Conservation (phyloP, 2,113 vertebrate genomes). For the Philantomba maxwellii region DNA sequence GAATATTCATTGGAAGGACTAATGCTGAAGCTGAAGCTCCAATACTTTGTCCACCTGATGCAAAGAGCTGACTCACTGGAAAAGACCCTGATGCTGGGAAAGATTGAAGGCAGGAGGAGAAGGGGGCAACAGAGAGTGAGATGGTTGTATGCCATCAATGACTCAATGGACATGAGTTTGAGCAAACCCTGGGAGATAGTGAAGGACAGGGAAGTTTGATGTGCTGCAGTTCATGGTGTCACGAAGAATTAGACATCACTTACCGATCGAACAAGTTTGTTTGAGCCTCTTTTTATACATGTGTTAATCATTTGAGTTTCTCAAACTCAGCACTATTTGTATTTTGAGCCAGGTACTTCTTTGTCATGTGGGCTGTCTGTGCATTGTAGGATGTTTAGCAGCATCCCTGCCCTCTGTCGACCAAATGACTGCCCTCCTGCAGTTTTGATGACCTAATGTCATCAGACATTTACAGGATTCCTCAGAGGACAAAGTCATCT, state of each 20-base stretch:
- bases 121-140: background rate
- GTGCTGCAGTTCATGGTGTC: background rate
- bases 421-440: background rate
- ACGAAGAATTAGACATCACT: background rate
- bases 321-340: background rate
- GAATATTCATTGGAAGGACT: background rate
- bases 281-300: background rate
- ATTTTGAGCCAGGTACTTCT: background rate
- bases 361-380: background rate
- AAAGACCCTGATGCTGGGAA: background rate
- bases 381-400: background rate
- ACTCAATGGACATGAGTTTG: background rate
- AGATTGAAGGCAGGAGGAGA: background rate
- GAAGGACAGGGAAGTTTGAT: background rate
- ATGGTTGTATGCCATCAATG: rapidly evolving
- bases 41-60: background rate
- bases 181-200: background rate
- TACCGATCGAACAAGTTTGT: rapidly evolving
- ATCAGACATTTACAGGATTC: background rate
- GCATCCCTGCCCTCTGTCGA: background rate
- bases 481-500: background rate
- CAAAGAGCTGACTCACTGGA: background rate
- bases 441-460: background rate
- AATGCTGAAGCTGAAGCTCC: background rate
- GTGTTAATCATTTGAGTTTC: background rate